Base-by-base conservation (phyloP, 2,797 vertebrate genomes). In the Diplodus puntazzo region DNA sequence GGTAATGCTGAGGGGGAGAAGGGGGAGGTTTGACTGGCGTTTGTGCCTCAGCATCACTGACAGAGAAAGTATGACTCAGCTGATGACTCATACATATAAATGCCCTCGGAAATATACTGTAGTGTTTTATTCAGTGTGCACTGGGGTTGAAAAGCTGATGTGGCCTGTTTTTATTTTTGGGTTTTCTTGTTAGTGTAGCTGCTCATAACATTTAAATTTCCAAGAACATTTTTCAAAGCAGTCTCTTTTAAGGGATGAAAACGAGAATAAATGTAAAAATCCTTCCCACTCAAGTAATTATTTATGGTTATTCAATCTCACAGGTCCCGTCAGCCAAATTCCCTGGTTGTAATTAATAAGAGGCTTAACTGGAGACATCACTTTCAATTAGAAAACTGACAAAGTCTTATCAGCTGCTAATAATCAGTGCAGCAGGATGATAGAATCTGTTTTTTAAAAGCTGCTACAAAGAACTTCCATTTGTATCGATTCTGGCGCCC, bases 21-120 rank as follows among this genome's bases (percentile, higher is more conserved):
- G 21, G 25, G 18, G 20, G 27, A 42, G 53, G 20, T 71, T 52
- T 84, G 85, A 83, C 21, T 23, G 48, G 63, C 27, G 5, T 82
- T 85, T 77, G 69, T 50, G 52, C 84, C 59, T 78, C 53, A 42
- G 78, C 68, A 69, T 87, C 78, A 77, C 18, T 84, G 78, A 82
- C 67, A 76, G 42, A 50, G 75, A 83, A 79, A 79, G 74, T 78
- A 78, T 91, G 84, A 90, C 85, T 91, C 88, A 92, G 77, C 79
- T 50, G 79, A 86, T 90, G 89, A 92, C 74, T 91, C 89, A 91
- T 75, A 50, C 67, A 66, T 78, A 65, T 72, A 80, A 86, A 89
- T 84, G 72, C 62, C 76, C 79, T 78, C 77, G 1, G 45, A 89
- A 87, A 80, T 66, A 77, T 73, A 84, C 60, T 30, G 76, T 80